Conservation (phyloP, 2,888 invertebrate genomes). For the Coelinius sp. region DNA sequence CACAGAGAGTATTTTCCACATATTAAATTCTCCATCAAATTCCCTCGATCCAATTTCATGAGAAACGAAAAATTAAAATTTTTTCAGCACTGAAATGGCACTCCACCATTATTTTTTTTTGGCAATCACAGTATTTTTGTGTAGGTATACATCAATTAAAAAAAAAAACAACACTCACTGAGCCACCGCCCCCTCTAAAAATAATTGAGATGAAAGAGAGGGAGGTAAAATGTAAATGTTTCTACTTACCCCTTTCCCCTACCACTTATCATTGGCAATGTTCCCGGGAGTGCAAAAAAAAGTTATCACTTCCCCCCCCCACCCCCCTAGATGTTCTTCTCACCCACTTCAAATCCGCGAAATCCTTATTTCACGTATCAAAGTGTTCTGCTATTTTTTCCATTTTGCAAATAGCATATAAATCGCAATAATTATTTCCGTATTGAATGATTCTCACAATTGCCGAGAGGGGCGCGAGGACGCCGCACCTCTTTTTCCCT, state of each 20-base stretch:
- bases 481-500: neutral
- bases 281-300: conserved; percentile 25
- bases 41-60: neutral
- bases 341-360: conserved; percentile 44
- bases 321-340: conserved; percentile 15
- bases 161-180: conserved; percentile 45
- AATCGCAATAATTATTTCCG: conserved; percentile 63
- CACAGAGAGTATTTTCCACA: neutral
- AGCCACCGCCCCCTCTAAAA: conserved; percentile 65
- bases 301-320: no score
- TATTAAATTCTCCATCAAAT: neutral
- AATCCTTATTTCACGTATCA: conserved; percentile 43
- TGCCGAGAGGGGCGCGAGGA: conserved; percentile 55
- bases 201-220: conserved; percentile 40
- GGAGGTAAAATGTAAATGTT: conserved; percentile 17
- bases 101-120: conserved; percentile 57
- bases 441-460: conserved; percentile 50
- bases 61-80: neutral
- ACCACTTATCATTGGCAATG: conserved; percentile 41
- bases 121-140: conserved; percentile 35
- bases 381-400: conserved; percentile 24
- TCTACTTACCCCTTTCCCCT: conserved; percentile 52
- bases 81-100: neutral
- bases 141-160: conserved; percentile 15
- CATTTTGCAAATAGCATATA: conserved; percentile 64